phyloP scores from a whole-genome alignment of 2,888 invertebrate species.

The Cerastis rubricosa region DNA sequence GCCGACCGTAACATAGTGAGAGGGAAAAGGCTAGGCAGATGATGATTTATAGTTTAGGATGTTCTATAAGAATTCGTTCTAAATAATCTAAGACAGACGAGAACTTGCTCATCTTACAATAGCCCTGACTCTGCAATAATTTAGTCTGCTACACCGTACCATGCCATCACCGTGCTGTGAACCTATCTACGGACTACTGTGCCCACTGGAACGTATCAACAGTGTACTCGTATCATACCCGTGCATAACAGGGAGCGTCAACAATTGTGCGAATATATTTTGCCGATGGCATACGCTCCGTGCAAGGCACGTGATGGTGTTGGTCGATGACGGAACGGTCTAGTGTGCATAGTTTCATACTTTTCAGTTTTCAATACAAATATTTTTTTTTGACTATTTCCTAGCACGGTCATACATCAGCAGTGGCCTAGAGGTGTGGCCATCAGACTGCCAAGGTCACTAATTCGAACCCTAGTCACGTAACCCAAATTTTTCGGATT shows the following conservation, averaged over 20 bases:
- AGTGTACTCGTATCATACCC: background rate
- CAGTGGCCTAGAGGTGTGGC: no score
- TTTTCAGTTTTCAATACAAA: conserved; percentile 5
- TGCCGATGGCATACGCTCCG: background rate
- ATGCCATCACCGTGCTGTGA: background rate
- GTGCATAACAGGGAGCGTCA: background rate
- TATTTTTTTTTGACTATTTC: rapidly evolving
- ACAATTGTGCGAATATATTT: background rate
- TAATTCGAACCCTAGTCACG: no score
- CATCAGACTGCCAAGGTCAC: no score
- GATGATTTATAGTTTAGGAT: no score
- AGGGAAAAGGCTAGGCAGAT: no score
- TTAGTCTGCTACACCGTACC: background rate
- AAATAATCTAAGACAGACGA: no score
- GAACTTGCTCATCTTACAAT: background rate
- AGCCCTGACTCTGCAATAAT: background rate
- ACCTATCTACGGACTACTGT: background rate
- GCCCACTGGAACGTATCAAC: background rate
- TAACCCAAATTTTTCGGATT: no score
- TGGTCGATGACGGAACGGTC: background rate
- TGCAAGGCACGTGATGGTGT: background rate
- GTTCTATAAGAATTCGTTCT: no score
- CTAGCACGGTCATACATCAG: background rate
- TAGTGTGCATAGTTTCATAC: background rate
- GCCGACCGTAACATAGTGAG: no score